Evolutionary conservation across 2,113 vertebrate species (phyloP).

Genomic region (Galeopterus variegatus): DNA sequence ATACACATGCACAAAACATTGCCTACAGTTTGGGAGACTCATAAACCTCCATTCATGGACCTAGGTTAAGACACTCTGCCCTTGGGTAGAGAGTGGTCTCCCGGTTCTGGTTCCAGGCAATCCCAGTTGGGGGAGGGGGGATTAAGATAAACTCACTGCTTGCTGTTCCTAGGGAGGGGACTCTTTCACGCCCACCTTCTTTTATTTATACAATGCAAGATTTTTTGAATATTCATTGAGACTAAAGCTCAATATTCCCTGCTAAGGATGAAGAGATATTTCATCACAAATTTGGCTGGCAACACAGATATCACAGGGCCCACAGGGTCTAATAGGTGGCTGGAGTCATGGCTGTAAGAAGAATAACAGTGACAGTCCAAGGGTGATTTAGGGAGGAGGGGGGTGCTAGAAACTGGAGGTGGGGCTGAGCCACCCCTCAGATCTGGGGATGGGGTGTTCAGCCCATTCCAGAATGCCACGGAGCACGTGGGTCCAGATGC

Average conservation of each 20-base stretch:
- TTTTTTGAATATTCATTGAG: background rate
- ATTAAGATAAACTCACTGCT: background rate
- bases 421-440: background rate
- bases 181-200: background rate
- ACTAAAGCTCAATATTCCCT: background rate
- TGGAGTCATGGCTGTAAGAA: background rate
- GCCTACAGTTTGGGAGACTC: background rate
- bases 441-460: conserved; percentile 71
- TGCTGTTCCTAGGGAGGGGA: background rate
- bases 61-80: background rate
- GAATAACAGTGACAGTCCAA: background rate
- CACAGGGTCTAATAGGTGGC: background rate
- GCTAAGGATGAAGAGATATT: background rate
- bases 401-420: background rate
- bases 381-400: background rate
- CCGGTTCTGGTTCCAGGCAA: background rate
- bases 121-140: background rate
- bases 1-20: background rate
- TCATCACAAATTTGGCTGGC: background rate
- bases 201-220: background rate
- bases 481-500: conserved; percentile 91
- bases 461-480: conserved; percentile 91
- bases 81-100: background rate
- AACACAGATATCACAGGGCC: background rate
- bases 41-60: background rate